phyloP scores from a whole-genome alignment of 2,113 vertebrate species.

The Notothenia coriiceps region DNA sequence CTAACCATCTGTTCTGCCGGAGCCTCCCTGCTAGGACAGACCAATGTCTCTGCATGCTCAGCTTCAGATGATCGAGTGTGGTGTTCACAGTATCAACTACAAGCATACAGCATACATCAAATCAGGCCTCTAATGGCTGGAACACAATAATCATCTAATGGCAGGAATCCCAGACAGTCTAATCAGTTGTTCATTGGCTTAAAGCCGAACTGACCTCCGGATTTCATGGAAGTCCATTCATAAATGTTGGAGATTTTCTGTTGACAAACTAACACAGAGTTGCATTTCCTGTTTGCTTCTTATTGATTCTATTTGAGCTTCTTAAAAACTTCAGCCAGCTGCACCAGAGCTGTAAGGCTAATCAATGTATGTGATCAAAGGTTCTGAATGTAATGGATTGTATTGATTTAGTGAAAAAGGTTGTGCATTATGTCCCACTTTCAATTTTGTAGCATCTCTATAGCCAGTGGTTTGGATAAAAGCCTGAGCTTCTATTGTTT shows the following conservation, averaged over 20 bases:
- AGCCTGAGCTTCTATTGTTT: not conserved
- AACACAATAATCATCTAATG: constrained; percentile 60
- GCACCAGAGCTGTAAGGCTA: not conserved
- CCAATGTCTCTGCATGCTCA: not conserved
- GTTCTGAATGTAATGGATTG: not conserved
- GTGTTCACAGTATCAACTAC: constrained; percentile 9
- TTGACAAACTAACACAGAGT: constrained; percentile 4
- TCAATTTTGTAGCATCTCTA: not conserved
- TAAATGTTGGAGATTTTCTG: constrained; percentile 16
- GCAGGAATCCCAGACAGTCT: constrained; percentile 50
- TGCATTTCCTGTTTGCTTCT: not conserved
- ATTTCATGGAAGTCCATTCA: constrained; percentile 37
- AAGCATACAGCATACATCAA: constrained; percentile 22
- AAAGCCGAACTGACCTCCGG: constrained; percentile 23
- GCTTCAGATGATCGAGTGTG: not conserved
- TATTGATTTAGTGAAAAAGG: constrained; percentile 17
- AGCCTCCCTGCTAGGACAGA: constrained; percentile 19
- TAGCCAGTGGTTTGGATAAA: not conserved
- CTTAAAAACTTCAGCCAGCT: not conserved
- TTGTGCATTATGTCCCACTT: not conserved
- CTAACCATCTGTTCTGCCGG: constrained; percentile 57
- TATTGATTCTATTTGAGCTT: constrained; percentile 13
- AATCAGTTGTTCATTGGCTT: constrained; percentile 33
- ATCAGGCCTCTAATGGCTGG: constrained; percentile 32
- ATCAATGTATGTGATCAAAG: not conserved